These are phyloP conservation scores for Taphrorychus bicolor DNA, from an alignment of 2,888 invertebrate species.

Conservation along the genomic window DNA sequence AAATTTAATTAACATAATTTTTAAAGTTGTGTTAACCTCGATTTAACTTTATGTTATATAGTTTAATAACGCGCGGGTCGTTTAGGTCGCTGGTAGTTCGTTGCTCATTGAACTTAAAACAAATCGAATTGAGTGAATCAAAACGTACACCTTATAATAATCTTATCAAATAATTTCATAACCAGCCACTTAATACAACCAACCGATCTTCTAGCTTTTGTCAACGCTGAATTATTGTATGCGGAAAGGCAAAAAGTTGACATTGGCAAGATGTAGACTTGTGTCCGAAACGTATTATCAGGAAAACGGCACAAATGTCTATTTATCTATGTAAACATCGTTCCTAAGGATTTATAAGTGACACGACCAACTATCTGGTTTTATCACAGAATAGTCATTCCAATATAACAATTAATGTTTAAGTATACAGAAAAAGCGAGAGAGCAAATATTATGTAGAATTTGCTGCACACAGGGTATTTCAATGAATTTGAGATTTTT, in stretches of 20 bases:
- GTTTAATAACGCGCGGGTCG: not conserved
- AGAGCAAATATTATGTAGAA: slow-evolving; percentile 28
- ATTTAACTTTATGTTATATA: slow-evolving; percentile 3
- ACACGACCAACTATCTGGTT: slow-evolving; percentile 24
- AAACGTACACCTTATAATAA: not conserved
- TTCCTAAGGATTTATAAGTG: not conserved
- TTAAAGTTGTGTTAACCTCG: slow-evolving; percentile 2
- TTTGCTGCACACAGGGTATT: not conserved
- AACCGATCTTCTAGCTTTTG: slow-evolving; percentile 24
- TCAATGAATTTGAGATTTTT: not conserved
- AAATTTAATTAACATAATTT: not conserved
- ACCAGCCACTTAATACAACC: slow-evolving; percentile 38
- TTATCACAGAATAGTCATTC: slow-evolving; percentile 32
- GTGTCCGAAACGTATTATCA: slow-evolving; percentile 36
- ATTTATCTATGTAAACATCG: not conserved
- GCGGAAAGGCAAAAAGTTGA: slow-evolving; percentile 13
- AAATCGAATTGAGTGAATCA: not conserved
- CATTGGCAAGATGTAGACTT: slow-evolving; percentile 30
- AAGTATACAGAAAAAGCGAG: slow-evolving; percentile 24
- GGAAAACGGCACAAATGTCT: slow-evolving; percentile 26
- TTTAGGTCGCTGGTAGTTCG: slow-evolving; percentile 35
- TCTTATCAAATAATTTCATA: not conserved
- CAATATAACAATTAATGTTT: slow-evolving; percentile 21
- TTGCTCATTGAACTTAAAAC: slow-evolving; percentile 4
- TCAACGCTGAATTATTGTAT: slow-evolving; percentile 22